phyloP scores from a whole-genome alignment of 2,113 vertebrate genomes.

The Embiotoca jacksoni region DNA sequence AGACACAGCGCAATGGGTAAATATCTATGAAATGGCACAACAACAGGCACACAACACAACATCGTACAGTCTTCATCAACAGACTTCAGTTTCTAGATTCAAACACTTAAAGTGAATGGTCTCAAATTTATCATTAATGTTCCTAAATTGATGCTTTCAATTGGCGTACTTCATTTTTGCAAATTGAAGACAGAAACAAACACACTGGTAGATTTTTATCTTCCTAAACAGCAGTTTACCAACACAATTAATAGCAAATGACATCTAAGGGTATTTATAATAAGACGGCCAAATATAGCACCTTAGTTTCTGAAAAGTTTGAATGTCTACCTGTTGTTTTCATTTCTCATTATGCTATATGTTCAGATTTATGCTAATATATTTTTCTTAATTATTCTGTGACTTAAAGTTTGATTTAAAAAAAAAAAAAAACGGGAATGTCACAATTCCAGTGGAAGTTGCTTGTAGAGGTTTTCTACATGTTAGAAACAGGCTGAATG shows the following conservation, averaged over 20 bases:
- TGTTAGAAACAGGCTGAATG: constrained; percentile 16
- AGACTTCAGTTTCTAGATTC: not conserved
- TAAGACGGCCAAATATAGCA: not conserved
- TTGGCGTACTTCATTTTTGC: too few relatives aligned
- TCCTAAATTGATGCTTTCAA: not conserved
- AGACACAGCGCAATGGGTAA: constrained; percentile 92
- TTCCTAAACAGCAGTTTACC: not conserved
- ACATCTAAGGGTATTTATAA: not conserved
- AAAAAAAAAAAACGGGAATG: not conserved
- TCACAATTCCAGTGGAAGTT: constrained; percentile 12
- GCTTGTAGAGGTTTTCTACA: constrained; percentile 21
- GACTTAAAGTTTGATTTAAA: not conserved
- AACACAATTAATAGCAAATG: not conserved
- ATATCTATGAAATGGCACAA: constrained; percentile 8
- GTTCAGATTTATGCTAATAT: not conserved
- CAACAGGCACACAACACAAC: not conserved
- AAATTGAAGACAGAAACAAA: too few relatives aligned
- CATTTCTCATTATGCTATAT: not conserved
- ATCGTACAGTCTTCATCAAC: not conserved
- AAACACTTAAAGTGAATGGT: too few relatives aligned
- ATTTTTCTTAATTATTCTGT: not conserved
- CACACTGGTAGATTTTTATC: not conserved
- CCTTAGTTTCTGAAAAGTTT: not conserved
- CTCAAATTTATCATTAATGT: too few relatives aligned
- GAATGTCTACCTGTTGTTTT: constrained; percentile 3